Evolutionary conservation across 1,140 invertebrate species (phyloP), one percentile per base, ranked within the genome.

Genomic region (Uloborus diversus): DNA sequence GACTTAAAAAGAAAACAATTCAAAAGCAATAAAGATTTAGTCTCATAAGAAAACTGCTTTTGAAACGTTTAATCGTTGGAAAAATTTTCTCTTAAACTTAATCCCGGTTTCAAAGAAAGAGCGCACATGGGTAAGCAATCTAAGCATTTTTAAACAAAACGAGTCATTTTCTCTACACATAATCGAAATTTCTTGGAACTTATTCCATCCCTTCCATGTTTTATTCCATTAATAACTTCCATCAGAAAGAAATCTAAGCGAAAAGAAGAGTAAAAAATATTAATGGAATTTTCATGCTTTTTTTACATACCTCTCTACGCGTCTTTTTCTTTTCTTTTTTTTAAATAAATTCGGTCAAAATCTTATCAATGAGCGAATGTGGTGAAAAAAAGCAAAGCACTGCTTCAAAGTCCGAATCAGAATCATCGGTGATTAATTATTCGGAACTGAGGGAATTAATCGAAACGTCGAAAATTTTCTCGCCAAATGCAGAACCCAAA

Each of bases 211-310:
- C 33, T 37, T 20, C 69, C 35, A 61, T 35, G 56, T 61, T 73
- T 73, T 61, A 61, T 73, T 73, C 69, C 69, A 73, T 73, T 73
- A 73, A 73, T 73, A 73, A 73, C 47, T 47, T 73, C 32, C 69
- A 59, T 73, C 57, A 61, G 28, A 61, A 61, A 61, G 53, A 73
- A 73, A 73, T 61, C 59, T 73, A 42, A 73, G 61, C 56, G 57
- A 59, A 61, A 33, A 53, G 25, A 17, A 53, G 51, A 23, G 35
- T 23, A 47, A 71, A 71, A 73, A 70, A 73, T 42, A 57, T 73
- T 57, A 73, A 57, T 56, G 69, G 51, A 73, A 57, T 73, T 73
- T 73, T 42, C 69, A 73, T 73, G 61, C 61, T 37, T 71, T 57
- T 9, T 57, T 70, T 70, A 56, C 23, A n/a, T 49, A n/a, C n/a